Evolutionary conservation across 2,797 vertebrate genomes (phyloP).

Genomic region (Mormyrops attenuatus): DNA sequence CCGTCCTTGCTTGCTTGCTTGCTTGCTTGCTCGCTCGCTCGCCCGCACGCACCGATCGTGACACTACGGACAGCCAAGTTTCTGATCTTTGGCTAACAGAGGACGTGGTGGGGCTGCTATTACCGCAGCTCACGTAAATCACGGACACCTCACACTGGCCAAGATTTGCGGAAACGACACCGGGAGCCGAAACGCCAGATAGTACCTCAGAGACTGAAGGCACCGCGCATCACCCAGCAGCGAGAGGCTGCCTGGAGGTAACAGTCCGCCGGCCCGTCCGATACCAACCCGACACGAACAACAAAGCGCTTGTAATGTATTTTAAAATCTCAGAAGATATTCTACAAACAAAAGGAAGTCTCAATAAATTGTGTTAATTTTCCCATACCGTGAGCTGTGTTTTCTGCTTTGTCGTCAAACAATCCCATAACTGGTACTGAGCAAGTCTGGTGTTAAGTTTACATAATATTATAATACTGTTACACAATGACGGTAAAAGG

Average conservation of each 20-base stretch:
- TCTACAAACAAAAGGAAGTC: not conserved
- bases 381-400: not conserved
- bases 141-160: not conserved
- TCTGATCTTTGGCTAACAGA: not conserved
- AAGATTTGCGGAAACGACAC: not conserved
- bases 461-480: not conserved
- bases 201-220: not conserved
- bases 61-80: not conserved
- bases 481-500: not conserved
- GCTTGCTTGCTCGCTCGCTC: no score
- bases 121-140: not conserved
- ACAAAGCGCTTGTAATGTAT: not conserved
- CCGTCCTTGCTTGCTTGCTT: no score
- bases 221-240: not conserved
- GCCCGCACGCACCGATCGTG: no score
- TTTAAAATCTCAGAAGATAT: not conserved
- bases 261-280: not conserved
- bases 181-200: not conserved
- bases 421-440: not conserved
- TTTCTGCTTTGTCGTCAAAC: not conserved
- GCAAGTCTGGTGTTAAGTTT: not conserved
- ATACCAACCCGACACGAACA: not conserved
- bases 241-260: not conserved
- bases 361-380: not conserved
- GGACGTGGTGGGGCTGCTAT: not conserved